phyloP scores from a whole-genome alignment of 92 coral and sea anemone species.

The Umimayanthus chanpuru region DNA sequence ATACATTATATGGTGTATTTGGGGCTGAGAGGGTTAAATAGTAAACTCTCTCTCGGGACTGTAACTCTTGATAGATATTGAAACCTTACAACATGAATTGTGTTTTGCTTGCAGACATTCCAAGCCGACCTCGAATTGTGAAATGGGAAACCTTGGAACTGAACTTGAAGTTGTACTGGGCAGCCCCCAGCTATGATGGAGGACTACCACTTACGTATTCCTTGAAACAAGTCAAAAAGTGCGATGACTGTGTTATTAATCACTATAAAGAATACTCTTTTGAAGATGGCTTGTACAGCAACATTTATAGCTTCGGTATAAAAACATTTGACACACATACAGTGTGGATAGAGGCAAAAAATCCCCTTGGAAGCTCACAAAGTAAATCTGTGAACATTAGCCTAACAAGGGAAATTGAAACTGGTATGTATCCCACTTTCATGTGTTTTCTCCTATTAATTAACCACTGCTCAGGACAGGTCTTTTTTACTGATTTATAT shows the following conservation, averaged over 20 bases:
- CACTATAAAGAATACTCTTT: background rate
- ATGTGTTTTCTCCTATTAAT: too few relatives aligned
- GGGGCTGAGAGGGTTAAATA: too few relatives aligned
- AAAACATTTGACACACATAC: background rate
- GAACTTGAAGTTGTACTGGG: background rate
- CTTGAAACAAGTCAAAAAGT: background rate
- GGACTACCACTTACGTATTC: conserved; percentile 7
- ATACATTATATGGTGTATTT: too few relatives aligned
- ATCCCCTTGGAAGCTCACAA: background rate
- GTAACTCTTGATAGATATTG: background rate
- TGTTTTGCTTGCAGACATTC: conserved; percentile 24
- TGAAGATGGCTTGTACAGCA: conserved; percentile 13
- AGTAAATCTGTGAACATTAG: background rate
- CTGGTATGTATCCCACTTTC: background rate
- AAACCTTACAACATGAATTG: background rate
- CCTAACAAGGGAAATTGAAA: background rate
- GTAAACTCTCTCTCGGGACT: too few relatives aligned
- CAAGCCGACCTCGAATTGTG: conserved; percentile 8
- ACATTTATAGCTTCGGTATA: background rate
- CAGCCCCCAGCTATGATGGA: conserved; percentile 22
- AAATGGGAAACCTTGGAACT: conserved; percentile 23
- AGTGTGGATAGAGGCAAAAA: conserved; percentile 21
- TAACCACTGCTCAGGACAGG: too few relatives aligned
- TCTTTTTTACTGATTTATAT: too few relatives aligned
- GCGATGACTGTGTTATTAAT: background rate